Percentiles rank a stretch among this genome's conserved stretches.
Conservation (phyloP, 2,888 invertebrate genomes). For the Dolomedes plantarius region DNA sequence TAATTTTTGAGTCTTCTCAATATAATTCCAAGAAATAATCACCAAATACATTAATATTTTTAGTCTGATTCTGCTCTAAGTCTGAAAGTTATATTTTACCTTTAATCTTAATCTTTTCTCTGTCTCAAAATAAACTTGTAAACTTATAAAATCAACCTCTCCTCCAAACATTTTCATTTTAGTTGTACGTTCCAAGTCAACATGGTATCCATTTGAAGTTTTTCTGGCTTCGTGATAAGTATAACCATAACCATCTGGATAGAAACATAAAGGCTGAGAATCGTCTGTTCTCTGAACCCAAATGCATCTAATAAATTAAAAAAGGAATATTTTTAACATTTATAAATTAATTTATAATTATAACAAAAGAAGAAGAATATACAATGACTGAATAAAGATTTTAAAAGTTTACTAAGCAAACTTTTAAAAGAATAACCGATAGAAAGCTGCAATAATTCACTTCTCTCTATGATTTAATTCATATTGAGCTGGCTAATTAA, state of each 20-base stretch:
- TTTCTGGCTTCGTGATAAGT: slow-evolving; percentile 31
- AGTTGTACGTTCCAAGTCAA: slow-evolving; percentile 50
- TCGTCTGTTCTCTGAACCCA: slow-evolving; percentile 64
- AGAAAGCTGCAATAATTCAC: too few relatives aligned
- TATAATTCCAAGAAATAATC: too few relatives aligned
- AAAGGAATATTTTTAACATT: too few relatives aligned
- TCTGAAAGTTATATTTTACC: slow-evolving; percentile 80
- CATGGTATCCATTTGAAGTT: slow-evolving; percentile 62
- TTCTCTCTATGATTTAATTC: too few relatives aligned
- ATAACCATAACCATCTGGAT: slow-evolving; percentile 70
- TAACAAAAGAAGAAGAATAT: background rate
- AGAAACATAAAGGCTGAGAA: slow-evolving; percentile 61
- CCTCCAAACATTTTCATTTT: slow-evolving; percentile 64
- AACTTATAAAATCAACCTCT: slow-evolving; percentile 56
- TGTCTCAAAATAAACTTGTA: slow-evolving; percentile 79
- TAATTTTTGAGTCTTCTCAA: too few relatives aligned
- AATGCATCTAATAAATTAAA: slow-evolving; percentile 58
- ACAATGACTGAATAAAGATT: background rate
- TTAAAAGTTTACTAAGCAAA: background rate
- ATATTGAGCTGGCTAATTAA: too few relatives aligned
- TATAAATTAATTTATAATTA: too few relatives aligned
- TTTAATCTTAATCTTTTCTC: slow-evolving; percentile 83
- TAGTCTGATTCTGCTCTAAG: too few relatives aligned
- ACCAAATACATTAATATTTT: too few relatives aligned
- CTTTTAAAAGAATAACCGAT: too few relatives aligned